phyloP scores from a whole-genome alignment of 2,113 vertebrate genomes.

The Macquaria australasica region DNA sequence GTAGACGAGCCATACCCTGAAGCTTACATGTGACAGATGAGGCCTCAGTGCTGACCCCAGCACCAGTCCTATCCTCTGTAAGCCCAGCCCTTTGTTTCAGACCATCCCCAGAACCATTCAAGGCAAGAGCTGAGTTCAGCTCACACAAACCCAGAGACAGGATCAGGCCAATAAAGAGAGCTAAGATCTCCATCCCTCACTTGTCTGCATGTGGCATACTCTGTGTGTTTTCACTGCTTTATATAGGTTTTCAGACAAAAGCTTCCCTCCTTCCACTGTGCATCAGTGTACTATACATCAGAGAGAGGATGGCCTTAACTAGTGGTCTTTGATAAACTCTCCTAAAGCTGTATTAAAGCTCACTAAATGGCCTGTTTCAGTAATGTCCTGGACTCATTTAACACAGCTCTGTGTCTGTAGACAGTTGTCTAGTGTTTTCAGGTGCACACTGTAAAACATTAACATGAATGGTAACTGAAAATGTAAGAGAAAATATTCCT shows the following conservation, averaged over 20 bases:
- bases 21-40: constrained; percentile 44
- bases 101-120: not conserved
- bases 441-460: too few relatives aligned
- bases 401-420: too few relatives aligned
- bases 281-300: not conserved
- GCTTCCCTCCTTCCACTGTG: not conserved
- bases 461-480: too few relatives aligned
- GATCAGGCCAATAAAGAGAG: not conserved
- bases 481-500: too few relatives aligned
- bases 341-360: too few relatives aligned
- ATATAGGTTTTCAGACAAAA: not conserved
- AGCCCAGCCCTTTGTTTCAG: not conserved
- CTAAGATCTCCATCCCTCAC: not conserved
- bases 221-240: not conserved
- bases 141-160: not conserved
- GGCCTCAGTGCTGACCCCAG: not conserved
- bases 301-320: not conserved
- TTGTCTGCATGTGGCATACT: not conserved
- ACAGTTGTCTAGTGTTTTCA: too few relatives aligned
- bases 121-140: not conserved
- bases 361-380: too few relatives aligned
- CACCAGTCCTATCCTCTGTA: not conserved
- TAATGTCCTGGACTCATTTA: too few relatives aligned
- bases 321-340: not conserved
- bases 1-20: constrained; percentile 30